Percentiles rank a stretch among this genome's conserved stretches.
These are phyloP conservation scores for Oceanodroma leucorhoa DNA, from an alignment of 2,797 vertebrate species.

Conservation along the genomic window DNA sequence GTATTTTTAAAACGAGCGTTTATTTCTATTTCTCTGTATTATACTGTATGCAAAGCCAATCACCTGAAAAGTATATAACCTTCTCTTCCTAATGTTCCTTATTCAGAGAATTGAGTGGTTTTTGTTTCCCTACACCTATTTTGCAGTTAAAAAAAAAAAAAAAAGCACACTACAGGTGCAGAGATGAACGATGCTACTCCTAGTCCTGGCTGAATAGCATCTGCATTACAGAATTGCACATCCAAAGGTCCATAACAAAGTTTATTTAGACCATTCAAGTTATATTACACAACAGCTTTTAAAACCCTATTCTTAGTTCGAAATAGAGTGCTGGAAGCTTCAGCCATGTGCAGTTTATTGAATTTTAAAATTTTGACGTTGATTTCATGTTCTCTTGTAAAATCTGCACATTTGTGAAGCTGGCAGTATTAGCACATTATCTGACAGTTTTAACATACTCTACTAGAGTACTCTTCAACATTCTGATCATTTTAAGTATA, in stretches of 20 bases:
- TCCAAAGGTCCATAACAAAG: not conserved
- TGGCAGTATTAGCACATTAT: not conserved
- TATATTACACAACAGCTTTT: not conserved
- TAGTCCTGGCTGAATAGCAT: not conserved
- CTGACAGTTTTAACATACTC: not conserved
- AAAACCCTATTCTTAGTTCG: not conserved
- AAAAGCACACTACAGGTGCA: not conserved
- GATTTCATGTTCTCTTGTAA: not conserved
- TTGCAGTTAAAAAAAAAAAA: not conserved
- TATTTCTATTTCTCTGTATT: not conserved
- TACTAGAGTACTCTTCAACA: not conserved
- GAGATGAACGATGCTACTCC: not conserved
- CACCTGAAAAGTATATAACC: not conserved
- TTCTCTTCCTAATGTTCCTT: not conserved
- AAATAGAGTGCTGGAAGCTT: not conserved
- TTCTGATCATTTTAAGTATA: not conserved
- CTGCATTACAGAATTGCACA: not conserved
- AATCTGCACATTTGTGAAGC: not conserved
- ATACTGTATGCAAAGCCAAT: not conserved
- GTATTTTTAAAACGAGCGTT: not conserved
- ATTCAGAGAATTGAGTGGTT: not conserved
- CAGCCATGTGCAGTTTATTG: not conserved
- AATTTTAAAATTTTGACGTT: not conserved
- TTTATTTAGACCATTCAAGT: not conserved
- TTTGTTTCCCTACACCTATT: not conserved